Conservation (phyloP, 2,888 invertebrate genomes). For the Drosophila prolongata region DNA sequence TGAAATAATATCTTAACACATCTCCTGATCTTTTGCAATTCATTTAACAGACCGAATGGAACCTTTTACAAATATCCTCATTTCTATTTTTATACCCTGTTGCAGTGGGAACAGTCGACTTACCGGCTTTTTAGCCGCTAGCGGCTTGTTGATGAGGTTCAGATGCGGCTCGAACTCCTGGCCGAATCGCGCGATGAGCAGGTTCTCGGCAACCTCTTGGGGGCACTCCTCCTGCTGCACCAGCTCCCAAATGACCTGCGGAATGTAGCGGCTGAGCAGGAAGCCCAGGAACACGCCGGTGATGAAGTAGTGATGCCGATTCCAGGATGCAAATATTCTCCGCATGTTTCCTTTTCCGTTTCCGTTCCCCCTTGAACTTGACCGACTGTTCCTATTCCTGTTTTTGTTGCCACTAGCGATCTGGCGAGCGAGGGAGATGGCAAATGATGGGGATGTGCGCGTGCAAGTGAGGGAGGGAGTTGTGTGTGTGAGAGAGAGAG, state of each 20-base stretch:
- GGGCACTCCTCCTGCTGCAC: constrained; percentile 84
- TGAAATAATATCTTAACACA: too few relatives aligned
- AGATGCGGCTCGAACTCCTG: constrained; percentile 84
- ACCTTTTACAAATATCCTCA: too few relatives aligned
- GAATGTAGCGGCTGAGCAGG: constrained; percentile 82
- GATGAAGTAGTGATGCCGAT: constrained; percentile 83
- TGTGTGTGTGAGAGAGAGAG: constrained; percentile 10
- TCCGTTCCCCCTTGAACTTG: constrained; percentile 8
- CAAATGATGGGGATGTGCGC: constrained; percentile 1
- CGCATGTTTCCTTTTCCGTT: constrained; percentile 71
- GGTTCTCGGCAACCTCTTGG: constrained; percentile 82
- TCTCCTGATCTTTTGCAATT: too few relatives aligned
- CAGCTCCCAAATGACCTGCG: constrained; percentile 83
- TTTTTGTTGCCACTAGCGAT: background rate
- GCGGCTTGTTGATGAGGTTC: constrained; percentile 84
- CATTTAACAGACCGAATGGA: too few relatives aligned
- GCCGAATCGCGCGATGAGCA: constrained; percentile 83
- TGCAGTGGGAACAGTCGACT: constrained; percentile 46
- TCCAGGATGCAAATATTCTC: constrained; percentile 76
- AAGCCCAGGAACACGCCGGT: constrained; percentile 83
- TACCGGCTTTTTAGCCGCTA: constrained; percentile 84
- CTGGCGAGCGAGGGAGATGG: constrained; percentile 1
- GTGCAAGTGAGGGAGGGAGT: background rate
- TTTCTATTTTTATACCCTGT: too few relatives aligned
- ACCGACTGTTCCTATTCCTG: constrained; percentile 1